Conservation (phyloP, 2,888 invertebrate species). For the Bimastos eiseni region DNA sequence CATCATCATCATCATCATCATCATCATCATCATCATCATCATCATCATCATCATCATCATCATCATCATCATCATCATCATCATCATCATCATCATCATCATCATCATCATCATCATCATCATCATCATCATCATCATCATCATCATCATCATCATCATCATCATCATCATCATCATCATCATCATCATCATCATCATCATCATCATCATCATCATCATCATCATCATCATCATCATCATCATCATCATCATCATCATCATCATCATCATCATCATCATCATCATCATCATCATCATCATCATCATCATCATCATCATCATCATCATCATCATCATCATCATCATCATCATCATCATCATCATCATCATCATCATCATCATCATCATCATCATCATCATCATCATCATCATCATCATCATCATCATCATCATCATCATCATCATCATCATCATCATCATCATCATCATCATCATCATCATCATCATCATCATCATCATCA, state of each 20-base stretch:
- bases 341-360: background rate
- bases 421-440: background rate
- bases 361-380: background rate
- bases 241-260: too few species aligned
- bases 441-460: background rate
- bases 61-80: background rate
- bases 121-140: too few species aligned
- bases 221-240: too few species aligned
- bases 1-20: constrained; percentile 30
- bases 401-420: too few species aligned
- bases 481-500: background rate
- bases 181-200: too few species aligned
- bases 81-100: too few species aligned
- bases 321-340: background rate
- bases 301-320: background rate
- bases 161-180: too few species aligned
- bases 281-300: background rate
- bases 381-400: too few species aligned
- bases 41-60: constrained; percentile 32
- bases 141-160: too few species aligned
- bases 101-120: too few species aligned
- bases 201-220: too few species aligned
- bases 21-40: constrained; percentile 33
- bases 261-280: too few species aligned
- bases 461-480: background rate